Percentiles rank a stretch among this genome's conserved stretches.
Evolutionary conservation across 2,797 vertebrate species (phyloP).

Genomic region (Spinibarbus caldwelli): DNA sequence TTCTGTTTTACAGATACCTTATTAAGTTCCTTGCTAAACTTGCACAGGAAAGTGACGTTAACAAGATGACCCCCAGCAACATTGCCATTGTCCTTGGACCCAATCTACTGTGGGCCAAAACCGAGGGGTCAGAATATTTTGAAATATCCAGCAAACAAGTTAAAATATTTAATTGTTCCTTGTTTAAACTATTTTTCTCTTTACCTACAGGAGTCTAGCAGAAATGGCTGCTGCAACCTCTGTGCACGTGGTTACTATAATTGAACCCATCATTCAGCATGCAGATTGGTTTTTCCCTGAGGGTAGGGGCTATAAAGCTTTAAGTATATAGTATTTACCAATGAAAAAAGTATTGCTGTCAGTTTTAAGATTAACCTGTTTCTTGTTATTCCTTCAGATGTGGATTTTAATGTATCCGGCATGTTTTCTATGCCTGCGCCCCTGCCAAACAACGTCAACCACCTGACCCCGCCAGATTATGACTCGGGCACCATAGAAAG

Average conservation of each 20-base stretch:
- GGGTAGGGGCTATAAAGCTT: slow-evolving; percentile 69
- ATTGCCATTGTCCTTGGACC: slow-evolving; percentile 89
- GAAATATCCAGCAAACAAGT: slow-evolving; percentile 5
- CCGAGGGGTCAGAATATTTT: slow-evolving; percentile 82
- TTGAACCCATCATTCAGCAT: slow-evolving; percentile 89
- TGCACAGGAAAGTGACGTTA: slow-evolving; percentile 85
- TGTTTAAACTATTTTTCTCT: slow-evolving; percentile 7
- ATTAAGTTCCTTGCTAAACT: slow-evolving; percentile 90
- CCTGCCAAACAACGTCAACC: slow-evolving; percentile 86
- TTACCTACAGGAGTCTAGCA: slow-evolving; percentile 79
- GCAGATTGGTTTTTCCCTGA: slow-evolving; percentile 92
- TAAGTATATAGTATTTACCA: not conserved
- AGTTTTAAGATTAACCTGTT: slow-evolving; percentile 2
- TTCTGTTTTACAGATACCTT: slow-evolving; percentile 79
- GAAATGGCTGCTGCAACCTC: slow-evolving; percentile 90
- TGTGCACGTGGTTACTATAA: slow-evolving; percentile 87
- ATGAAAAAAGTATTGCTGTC: not conserved
- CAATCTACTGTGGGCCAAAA: slow-evolving; percentile 87
- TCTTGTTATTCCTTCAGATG: slow-evolving; percentile 75
- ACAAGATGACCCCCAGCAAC: slow-evolving; percentile 92
- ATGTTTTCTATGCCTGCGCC: slow-evolving; percentile 87
- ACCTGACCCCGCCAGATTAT: slow-evolving; percentile 75
- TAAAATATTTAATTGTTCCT: not conserved
- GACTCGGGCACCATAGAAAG: slow-evolving; percentile 88
- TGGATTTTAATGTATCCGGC: slow-evolving; percentile 97